Conservation (phyloP, 2,113 vertebrate genomes). For the Elgaria multicarinata region DNA sequence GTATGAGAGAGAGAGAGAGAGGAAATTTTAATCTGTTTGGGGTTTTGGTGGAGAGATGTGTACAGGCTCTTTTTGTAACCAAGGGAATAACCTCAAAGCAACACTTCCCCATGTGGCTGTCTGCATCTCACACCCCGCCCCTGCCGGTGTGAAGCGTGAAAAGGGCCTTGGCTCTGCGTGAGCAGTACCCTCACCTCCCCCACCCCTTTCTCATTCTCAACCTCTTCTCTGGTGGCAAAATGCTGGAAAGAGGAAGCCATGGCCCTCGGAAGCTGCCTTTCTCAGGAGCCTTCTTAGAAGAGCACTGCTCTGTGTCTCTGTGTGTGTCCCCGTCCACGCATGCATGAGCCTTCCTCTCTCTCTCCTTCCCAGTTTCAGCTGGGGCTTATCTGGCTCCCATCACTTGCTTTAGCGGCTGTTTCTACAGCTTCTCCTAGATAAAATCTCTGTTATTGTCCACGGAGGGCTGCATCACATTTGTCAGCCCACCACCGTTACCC, state of each 20-base stretch:
- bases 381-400: not conserved
- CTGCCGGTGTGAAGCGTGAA: not conserved
- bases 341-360: not conserved
- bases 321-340: too few relatives aligned
- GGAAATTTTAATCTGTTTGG: not conserved
- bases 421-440: not conserved
- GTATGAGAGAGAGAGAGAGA: not conserved
- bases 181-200: rapidly evolving
- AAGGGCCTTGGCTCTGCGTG: not conserved
- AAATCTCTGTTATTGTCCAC: not conserved
- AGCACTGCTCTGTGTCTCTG: not conserved
- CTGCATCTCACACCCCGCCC: not conserved
- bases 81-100: not conserved
- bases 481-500: not conserved
- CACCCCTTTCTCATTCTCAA: not conserved
- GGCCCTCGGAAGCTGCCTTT: conserved; percentile 1
- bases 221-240: not conserved
- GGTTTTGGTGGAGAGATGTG: not conserved
- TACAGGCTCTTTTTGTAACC: not conserved
- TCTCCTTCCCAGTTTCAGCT: not conserved
- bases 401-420: conserved; percentile 29
- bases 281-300: conserved; percentile 34
- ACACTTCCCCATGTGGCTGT: not conserved
- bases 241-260: conserved; percentile 20
- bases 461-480: not conserved